phyloP scores from a whole-genome alignment of 2,797 vertebrate genomes.

The Fringilla coelebs region DNA sequence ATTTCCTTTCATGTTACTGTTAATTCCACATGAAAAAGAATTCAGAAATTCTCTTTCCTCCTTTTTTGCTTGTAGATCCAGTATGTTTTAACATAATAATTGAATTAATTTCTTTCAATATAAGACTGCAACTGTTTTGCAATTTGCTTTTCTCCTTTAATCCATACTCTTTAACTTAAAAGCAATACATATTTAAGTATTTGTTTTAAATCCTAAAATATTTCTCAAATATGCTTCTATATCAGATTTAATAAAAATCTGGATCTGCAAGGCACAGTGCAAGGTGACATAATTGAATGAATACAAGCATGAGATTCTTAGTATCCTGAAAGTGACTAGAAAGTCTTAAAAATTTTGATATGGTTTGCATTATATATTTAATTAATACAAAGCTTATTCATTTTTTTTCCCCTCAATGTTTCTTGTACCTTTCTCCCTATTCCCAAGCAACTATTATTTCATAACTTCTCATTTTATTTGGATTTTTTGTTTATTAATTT shows the following conservation, averaged over 20 bases:
- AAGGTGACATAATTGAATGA: neutral
- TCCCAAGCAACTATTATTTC: neutral
- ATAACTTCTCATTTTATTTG: conserved; percentile 5
- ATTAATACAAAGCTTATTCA: neutral
- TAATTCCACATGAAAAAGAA: conserved; percentile 50
- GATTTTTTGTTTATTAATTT: conserved; percentile 32
- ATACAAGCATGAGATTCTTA: neutral
- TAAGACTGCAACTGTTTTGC: neutral
- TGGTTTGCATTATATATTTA: neutral
- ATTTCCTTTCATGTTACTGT: conserved; percentile 18
- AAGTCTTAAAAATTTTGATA: neutral
- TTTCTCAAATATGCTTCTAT: neutral
- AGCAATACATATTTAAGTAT: neutral
- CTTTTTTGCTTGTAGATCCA: neutral
- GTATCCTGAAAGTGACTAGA: neutral
- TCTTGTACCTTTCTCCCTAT: neutral
- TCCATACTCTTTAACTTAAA: neutral
- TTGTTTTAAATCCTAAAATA: neutral
- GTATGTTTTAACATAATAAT: neutral
- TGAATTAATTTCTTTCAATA: neutral
- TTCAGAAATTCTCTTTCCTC: conserved; percentile 8
- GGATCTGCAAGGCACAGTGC: neutral
- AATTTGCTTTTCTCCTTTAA: neutral
- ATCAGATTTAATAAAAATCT: neutral
- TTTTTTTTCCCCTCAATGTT: neutral